Conservation (phyloP, 1,140 invertebrate species). For the Piezodorus guildinii region DNA sequence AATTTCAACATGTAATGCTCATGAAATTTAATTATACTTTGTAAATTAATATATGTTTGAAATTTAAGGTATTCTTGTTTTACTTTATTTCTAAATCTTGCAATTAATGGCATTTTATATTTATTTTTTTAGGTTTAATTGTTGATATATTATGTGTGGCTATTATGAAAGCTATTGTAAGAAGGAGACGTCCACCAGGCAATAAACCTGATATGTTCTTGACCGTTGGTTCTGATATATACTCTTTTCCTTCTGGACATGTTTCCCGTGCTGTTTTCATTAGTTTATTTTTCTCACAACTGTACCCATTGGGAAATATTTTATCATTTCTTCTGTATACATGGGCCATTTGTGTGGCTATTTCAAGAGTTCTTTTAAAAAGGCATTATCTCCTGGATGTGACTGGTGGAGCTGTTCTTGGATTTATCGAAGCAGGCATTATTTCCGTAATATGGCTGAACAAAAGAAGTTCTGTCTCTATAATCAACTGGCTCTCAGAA, state of each 20-base stretch:
- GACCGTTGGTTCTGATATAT: slow-evolving; percentile 66
- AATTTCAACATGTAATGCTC: no score
- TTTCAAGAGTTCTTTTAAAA: slow-evolving; percentile 67
- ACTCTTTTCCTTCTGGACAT: slow-evolving; percentile 93
- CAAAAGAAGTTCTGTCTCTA: slow-evolving; percentile 35
- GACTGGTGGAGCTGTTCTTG: slow-evolving; percentile 57
- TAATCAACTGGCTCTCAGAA: slow-evolving; percentile 43
- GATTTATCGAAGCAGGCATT: slow-evolving; percentile 57
- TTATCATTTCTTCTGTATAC: slow-evolving; percentile 49
- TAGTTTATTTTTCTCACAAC: slow-evolving; percentile 49
- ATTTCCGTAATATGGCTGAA: slow-evolving; percentile 56
- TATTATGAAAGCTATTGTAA: slow-evolving; percentile 63
- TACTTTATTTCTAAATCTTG: no score
- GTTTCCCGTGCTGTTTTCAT: slow-evolving; percentile 74
- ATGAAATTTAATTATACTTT: no score
- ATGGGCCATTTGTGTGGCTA: slow-evolving; percentile 61
- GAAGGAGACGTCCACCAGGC: slow-evolving; percentile 59
- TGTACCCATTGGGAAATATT: slow-evolving; percentile 46
- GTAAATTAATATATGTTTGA: no score
- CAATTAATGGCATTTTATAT: background rate
- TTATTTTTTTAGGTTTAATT: slow-evolving; percentile 57
- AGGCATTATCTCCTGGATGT: slow-evolving; percentile 85
- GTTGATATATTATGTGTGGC: slow-evolving; percentile 77
- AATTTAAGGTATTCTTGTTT: no score
- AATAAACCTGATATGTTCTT: slow-evolving; percentile 50